A percentile compares a stretch with the other conserved stretches of the same genome.
phyloP scores from a whole-genome alignment of 2,797 vertebrate species.

The Clarias pachynema region DNA sequence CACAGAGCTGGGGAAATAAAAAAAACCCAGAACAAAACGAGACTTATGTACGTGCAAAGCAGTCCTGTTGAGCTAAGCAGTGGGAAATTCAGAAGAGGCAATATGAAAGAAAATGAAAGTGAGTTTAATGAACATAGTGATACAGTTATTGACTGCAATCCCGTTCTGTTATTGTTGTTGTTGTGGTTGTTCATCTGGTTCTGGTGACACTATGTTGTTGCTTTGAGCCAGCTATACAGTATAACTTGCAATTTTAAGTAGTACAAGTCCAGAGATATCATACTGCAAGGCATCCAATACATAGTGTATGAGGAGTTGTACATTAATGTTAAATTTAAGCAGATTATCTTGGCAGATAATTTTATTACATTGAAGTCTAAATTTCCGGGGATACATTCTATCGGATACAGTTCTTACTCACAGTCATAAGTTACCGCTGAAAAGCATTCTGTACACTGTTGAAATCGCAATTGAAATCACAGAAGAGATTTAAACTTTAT shows the following conservation, averaged over 20 bases:
- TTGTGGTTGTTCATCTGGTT: not conserved
- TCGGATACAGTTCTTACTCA: not conserved
- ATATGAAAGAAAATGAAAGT: not conserved
- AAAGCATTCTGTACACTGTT: not conserved
- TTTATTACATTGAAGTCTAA: not conserved
- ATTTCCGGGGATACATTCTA: not conserved
- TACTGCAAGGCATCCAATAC: not conserved
- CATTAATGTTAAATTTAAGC: not conserved
- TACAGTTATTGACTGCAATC: not conserved
- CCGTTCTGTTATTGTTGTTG: not conserved
- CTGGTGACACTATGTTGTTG: not conserved
- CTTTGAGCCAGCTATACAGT: not conserved
- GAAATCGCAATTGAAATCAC: not conserved
- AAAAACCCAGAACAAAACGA: no score
- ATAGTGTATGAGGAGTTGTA: not conserved
- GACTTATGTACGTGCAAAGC: not conserved
- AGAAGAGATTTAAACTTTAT: not conserved
- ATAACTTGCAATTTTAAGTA: not conserved
- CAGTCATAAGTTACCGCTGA: no score
- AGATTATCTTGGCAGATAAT: not conserved
- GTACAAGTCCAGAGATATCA: not conserved
- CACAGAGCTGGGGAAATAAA: not conserved
- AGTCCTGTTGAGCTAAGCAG: not conserved
- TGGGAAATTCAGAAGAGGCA: not conserved
- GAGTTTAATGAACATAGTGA: not conserved